These are phyloP conservation scores for Tetraneura akinire DNA, from an alignment of 1,140 invertebrate species.

Conservation along the genomic window DNA sequence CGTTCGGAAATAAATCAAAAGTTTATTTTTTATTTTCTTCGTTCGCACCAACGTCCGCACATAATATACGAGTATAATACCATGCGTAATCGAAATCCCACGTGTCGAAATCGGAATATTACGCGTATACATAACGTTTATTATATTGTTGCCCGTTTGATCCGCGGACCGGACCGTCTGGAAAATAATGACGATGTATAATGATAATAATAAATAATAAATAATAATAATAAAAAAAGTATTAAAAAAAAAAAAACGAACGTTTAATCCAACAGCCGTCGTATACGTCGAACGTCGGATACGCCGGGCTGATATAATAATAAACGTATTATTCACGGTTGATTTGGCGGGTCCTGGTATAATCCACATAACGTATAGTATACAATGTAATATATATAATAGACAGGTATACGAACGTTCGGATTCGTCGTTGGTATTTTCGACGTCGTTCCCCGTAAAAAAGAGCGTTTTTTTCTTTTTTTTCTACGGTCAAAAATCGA, in stretches of 20 bases:
- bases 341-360: constrained; percentile 10
- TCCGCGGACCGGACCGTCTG: not conserved
- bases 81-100: constrained; percentile 29
- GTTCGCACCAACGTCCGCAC: not conserved
- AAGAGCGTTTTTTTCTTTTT: too few species aligned
- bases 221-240: not conserved
- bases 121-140: too few species aligned
- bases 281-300: not conserved
- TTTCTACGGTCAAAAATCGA: too few species aligned
- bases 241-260: constrained; percentile 10
- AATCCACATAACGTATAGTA: not conserved
- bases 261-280: not conserved
- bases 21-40: not conserved
- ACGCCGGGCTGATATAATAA: not conserved
- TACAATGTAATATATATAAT: not conserved
- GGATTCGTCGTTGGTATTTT: not conserved
- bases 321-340: constrained; percentile 38
- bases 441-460: not conserved
- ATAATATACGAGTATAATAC: too few species aligned
- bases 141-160: not conserved
- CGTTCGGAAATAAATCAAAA: constrained; percentile 12
- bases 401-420: not conserved
- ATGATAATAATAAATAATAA: not conserved
- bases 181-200: too few species aligned
- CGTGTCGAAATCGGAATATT: constrained; percentile 4